Evolutionary conservation across 2,797 vertebrate genomes (phyloP), one percentile per base, ranked within the genome.

Genomic region (Sebastes matsubarae): DNA sequence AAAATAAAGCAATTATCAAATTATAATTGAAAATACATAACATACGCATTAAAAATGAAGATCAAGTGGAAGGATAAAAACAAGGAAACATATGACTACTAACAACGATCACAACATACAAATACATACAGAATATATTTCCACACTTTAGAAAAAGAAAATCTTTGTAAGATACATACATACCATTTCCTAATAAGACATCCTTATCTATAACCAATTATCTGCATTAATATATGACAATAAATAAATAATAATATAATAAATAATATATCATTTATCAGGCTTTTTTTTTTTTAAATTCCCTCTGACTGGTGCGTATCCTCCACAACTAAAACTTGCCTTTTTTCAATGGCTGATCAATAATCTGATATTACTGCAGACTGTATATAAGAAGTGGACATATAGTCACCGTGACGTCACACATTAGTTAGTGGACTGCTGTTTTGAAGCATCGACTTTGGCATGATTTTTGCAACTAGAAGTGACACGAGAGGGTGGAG

Each of bases 401-500:
- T 16, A 42, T 16, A 42, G 38, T 16, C 38, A 42, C 38, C 0
- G 14, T 42, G 38, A 42, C 14, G 38, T 42, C 38, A 42, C 38
- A 1, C 14, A 16, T 42, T 42, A 42, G 38, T 42, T 42, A 16
- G 14, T 42, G 38, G 38, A 42, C 38, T 42, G 38, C 14, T 16
- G 38, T 42, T 42, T 42, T 42, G 14, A 42, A 42, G 38, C 6
- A 14, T 7, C 6, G 38, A 42, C 14, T 42, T 42, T 42, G 38
- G 6, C 14, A 42, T 6, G 2, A 16, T 42, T 42, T 42, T 42
- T 42, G 38, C 38, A 42, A 42, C 14, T 16, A 42, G 38, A 42
- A 3, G 38, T 42, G 38, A 42, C 38, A 42, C 0, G 38, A 42
- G 38, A 16, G 14, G 0, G 1, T 38, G 0, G 38, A 42, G 38